Conservation (phyloP, 1,140 invertebrate species). For the Cecropterus lyciades region DNA sequence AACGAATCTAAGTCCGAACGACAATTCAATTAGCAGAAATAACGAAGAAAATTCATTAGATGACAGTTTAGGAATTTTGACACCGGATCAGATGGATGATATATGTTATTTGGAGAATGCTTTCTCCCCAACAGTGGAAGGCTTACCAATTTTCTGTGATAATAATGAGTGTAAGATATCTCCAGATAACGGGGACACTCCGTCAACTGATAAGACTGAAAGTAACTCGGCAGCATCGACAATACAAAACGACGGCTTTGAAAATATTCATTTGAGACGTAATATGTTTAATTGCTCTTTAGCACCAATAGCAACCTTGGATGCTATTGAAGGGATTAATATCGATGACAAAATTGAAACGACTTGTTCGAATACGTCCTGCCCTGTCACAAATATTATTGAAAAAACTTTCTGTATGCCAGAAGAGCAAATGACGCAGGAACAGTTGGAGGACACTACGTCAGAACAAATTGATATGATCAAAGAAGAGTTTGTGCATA, state of each 20-base stretch:
- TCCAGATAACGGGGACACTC: conserved; percentile 77
- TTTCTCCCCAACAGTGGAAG: conserved; percentile 85
- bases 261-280: conserved; percentile 52
- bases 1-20: conserved; percentile 74
- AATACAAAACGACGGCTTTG: conserved; percentile 77
- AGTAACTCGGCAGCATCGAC: conserved; percentile 78
- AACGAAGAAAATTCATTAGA: conserved; percentile 92
- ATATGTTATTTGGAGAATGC: conserved; percentile 86
- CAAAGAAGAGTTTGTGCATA: conserved; percentile 37
- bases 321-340: conserved; percentile 53
- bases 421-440: conserved; percentile 12
- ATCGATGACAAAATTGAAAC: conserved; percentile 43
- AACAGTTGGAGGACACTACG: conserved; percentile 11
- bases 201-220: conserved; percentile 83
- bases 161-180: conserved; percentile 70
- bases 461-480: conserved; percentile 27
- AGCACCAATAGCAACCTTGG: conserved; percentile 60
- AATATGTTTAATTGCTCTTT: conserved; percentile 47
- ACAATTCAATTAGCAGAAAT: conserved; percentile 79
- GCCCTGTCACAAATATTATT: conserved; percentile 34
- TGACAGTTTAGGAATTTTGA: conserved; percentile 93
- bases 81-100: conserved; percentile 94
- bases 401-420: conserved; percentile 44
- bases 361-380: conserved; percentile 33
- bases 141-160: conserved; percentile 78